Evolutionary conservation across 2,797 vertebrate genomes (phyloP), one percentile per base, ranked within the genome.

Genomic region (Mormyrops attenuatus): DNA sequence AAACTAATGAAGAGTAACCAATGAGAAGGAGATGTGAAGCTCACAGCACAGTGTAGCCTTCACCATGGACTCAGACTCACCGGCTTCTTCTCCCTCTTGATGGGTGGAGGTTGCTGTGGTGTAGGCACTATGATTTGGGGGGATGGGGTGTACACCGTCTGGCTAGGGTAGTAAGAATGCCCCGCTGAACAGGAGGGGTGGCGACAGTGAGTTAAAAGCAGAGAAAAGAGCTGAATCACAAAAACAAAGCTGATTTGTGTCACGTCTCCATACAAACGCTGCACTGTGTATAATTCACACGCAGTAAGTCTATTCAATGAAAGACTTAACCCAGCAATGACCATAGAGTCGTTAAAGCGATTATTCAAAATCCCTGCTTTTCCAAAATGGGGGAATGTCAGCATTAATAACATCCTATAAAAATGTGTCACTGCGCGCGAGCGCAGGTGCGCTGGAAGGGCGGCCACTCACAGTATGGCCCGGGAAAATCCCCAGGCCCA

Each of bases 111-210:
- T 95, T 96, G 97, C 94, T 98, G 98, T 96, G 97, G 98, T 52
- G 98, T 97, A 97, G 98, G 98, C 98, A 99, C 98, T 95, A 99
- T 98, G 96, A 99, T 98, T 92, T 98, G 97, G 84, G 98, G 96
- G 87, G 96, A 96, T 63, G 96, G 96, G 94, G 96, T 96, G 95
- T 98, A 99, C 92, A 99, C 97, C 20, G 97, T 95, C 96, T 99
- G 98, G 92, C 97, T 97, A n/a, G 96, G 93, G 92, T 98, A 99
- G 94, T 97, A 99, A 26, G 97, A 96, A 0, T 97, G 95, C 88
- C 98, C 97, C 95, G 95, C 96, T 94, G 95, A 87, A 52, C 49
- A 94, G 92, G 73, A 95, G 92, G 89, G 93, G 94, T 88, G 94
- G 95, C 89, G 94, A 94, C 53, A 57, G 63, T 5, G 66, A 87